Evolutionary conservation across 1,140 invertebrate genomes (phyloP).

Genomic region (Sinonovacula constricta): DNA sequence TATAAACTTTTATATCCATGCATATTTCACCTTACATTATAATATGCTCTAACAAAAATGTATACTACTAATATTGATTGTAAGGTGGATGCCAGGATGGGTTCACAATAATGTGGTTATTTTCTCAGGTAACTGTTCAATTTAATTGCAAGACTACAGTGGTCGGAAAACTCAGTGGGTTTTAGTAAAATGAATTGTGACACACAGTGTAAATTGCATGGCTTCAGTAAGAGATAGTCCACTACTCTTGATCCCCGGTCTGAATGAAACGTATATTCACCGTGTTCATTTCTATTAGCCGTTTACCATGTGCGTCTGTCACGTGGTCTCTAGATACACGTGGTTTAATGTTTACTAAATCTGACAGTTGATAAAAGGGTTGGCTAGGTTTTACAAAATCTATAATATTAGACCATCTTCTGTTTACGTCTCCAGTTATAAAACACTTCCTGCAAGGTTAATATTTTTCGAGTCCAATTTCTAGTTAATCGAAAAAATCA

Average conservation of each 20-base stretch:
- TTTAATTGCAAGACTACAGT: no score
- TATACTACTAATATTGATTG: no score
- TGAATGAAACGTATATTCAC: neutral
- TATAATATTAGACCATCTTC: neutral
- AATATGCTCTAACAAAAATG: no score
- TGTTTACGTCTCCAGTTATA: constrained; percentile 18
- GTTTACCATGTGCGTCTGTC: constrained; percentile 15
- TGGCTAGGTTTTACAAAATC: constrained; percentile 5
- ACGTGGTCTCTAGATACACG: no score
- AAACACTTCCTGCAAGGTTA: neutral
- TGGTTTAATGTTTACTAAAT: neutral
- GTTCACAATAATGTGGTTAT: no score
- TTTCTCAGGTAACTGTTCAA: no score
- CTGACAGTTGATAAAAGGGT: constrained; percentile 10
- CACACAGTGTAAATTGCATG: neutral
- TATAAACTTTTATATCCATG: no score
- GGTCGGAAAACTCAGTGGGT: constrained; percentile 8
- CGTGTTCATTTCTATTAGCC: neutral
- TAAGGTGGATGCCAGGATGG: no score
- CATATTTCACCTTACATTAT: no score
- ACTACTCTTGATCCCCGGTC: no score
- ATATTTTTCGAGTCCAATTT: constrained; percentile 18
- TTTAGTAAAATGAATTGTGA: neutral
- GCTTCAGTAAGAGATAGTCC: constrained; percentile 12
- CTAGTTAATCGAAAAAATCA: constrained; percentile 16